Base-by-base conservation (phyloP, 2,113 vertebrate species). In the Pseudopodoces humilis region DNA sequence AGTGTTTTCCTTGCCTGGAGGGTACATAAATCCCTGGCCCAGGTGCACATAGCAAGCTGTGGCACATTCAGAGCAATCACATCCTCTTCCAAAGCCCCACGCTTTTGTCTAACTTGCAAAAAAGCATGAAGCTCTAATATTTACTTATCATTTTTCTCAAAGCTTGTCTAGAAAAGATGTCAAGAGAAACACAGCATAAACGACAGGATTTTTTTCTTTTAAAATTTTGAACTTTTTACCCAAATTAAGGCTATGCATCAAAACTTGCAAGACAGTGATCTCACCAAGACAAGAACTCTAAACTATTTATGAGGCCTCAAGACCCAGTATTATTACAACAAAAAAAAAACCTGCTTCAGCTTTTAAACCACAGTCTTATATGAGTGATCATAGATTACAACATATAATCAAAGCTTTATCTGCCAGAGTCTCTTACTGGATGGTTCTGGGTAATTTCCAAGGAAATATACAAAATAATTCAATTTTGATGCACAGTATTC, bases 381-480 rank as follows among this genome's bases (percentile, higher is more conserved):
- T 18, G 22, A 74, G 15, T 63, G 68, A 30, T 37, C 24, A 52
- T 0, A 46, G 30, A 70, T 69, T 53, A 46, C 53, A 96, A 92
- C 39, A 83, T 5, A 83, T 5, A 69, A 90, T 71, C 13, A 62
- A 81, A 74, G 33, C 9, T 67, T 65, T 62, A 35, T 46, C 52
- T 70, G 46, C 30, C 86, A 43, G 14, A 46, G 43, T 65, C 28
- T 53, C 41, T 74, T 55, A 59, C 10, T 46, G 22, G 52, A 63
- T 44, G 14, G 13, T 47, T 83, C 35, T 56, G 11, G 30, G 35
- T 33, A 33, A 31, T 41, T 94, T 71, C 60, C 77, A 84, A 59
- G 23, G n/a, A 95, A 91, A 95, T 49, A 81, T 0, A 93, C 21
- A 87, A 79, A 84, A 37, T 33, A 52, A 83, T 28, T 84, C n/a